phyloP scores from a whole-genome alignment of 2,797 vertebrate species.

The Phrynocephalus vlangalii region DNA sequence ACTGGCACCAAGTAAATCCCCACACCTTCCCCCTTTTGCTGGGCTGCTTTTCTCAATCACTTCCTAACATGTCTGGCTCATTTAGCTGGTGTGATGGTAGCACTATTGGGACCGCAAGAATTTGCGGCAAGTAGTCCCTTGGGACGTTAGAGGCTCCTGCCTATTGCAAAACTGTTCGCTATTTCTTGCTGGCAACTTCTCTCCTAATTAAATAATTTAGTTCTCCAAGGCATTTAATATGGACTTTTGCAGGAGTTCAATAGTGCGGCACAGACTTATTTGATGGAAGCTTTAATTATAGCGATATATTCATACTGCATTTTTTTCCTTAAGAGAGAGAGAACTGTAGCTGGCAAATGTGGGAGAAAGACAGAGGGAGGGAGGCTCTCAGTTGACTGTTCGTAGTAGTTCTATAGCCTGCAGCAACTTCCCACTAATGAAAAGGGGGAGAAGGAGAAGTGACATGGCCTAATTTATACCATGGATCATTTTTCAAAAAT shows the following conservation, averaged over 20 bases:
- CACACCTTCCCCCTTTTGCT: not conserved
- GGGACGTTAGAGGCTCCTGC: constrained; percentile 3
- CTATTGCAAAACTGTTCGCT: constrained; percentile 28
- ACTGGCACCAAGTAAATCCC: not conserved
- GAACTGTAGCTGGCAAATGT: not conserved
- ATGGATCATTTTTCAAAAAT: not conserved
- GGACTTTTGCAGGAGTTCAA: constrained; percentile 20
- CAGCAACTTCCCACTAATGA: not conserved
- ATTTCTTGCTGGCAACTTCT: constrained; percentile 17
- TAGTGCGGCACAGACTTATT: constrained; percentile 11
- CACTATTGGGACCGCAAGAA: constrained; percentile 9
- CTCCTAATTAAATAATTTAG: constrained; percentile 43
- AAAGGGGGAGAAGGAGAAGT: not conserved
- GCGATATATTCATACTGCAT: not conserved
- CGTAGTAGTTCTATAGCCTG: not conserved
- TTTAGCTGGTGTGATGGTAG: constrained; percentile 16
- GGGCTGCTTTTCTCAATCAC: not conserved
- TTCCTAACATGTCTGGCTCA: constrained; percentile 17
- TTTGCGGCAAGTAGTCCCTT: constrained; percentile 5
- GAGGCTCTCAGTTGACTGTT: not conserved
- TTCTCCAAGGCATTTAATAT: not conserved
- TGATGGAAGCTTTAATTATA: constrained; percentile 35
- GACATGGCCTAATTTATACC: not conserved
- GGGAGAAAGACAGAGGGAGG: not conserved
- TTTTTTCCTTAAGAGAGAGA: not conserved